These are phyloP conservation scores for Engystomops pustulosus DNA, from an alignment of 2,113 vertebrate species.

Conservation along the genomic window DNA sequence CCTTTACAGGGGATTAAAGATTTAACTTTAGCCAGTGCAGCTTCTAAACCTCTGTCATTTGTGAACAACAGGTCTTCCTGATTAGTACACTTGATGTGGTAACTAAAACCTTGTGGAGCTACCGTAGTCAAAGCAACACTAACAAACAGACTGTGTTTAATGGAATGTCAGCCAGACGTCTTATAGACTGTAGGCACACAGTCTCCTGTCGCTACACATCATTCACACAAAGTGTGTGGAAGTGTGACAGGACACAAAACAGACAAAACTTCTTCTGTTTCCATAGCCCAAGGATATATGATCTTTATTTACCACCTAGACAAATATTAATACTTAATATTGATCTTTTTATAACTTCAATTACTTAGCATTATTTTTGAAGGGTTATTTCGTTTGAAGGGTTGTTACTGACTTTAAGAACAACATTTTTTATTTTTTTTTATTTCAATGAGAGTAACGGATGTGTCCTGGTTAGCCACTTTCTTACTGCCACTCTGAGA, in stretches of 20 bases:
- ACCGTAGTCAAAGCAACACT: constrained; percentile 71
- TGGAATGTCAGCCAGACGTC: constrained; percentile 42
- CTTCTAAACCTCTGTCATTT: constrained; percentile 23
- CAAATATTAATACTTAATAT: neutral
- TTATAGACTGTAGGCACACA: neutral
- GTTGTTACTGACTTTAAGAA: neutral
- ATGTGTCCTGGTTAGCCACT: neutral
- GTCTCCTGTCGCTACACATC: constrained; percentile 1
- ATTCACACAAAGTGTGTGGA: neutral
- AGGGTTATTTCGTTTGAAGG: too few relatives aligned
- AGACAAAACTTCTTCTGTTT: neutral
- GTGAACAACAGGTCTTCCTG: neutral
- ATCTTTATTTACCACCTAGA: neutral
- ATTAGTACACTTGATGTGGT: neutral
- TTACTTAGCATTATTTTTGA: neutral
- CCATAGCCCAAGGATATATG: constrained; percentile 14
- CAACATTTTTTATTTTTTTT: neutral
- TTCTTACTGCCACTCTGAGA: neutral
- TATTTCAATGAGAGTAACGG: neutral
- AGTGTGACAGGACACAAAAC: neutral
- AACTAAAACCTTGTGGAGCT: constrained; percentile 53
- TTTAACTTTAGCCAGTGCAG: neutral
- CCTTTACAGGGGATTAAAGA: neutral
- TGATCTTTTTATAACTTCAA: neutral
- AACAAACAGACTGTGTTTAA: constrained; percentile 69